Base-by-base conservation (phyloP, 1,140 invertebrate species). In the Tetramorium alpestre region DNA sequence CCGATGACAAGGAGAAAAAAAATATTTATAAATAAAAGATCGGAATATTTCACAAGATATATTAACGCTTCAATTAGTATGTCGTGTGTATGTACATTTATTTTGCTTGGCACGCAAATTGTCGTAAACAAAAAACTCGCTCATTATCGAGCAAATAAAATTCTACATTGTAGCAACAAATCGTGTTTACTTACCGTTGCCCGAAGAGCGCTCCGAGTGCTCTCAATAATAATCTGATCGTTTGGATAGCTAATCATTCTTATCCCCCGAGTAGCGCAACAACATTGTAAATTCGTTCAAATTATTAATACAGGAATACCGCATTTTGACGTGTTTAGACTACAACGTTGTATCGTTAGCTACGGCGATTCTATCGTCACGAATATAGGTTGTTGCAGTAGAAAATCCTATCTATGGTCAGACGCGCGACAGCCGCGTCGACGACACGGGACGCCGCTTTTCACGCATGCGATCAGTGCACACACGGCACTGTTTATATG, bases 321-420 rank as follows among this genome's bases (percentile, higher is more conserved):
- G 22, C 16, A 25, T 44, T 44, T 11, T 11, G 28, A 41, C 13
- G 33, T 41, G 51, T 38, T 22, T 22, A 80, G 7, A 4, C 28
- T 5, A 25, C 6, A 25, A 64, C 11, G 25, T 80, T n/a, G 18
- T 80, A 44, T 41, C 47, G 1, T 41, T 54, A 77, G 25, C 22
- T 33, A n/a, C n/a, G 8, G 47, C n/a, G 13, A 25, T 54, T 51
- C 47, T 28, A 25, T 56, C 5, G n/a, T 69, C 49, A 25, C 47
- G 33, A n/a, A 11, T 54, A 4, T 28, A 56, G n/a, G 1, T 10
- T 28, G 49, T 7, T 10, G 62, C 64, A 81, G 78, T 81, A 28
- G 78, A 81, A 44, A 81, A 81, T 41, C 33, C 22, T 41, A 38
- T 44, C n/a, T 56, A 25, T 28, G 38, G 49, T 70, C 78, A 70